These are phyloP conservation scores for Diabrotica balteata DNA, from an alignment of 2,888 invertebrate genomes.

Conservation along the genomic window DNA sequence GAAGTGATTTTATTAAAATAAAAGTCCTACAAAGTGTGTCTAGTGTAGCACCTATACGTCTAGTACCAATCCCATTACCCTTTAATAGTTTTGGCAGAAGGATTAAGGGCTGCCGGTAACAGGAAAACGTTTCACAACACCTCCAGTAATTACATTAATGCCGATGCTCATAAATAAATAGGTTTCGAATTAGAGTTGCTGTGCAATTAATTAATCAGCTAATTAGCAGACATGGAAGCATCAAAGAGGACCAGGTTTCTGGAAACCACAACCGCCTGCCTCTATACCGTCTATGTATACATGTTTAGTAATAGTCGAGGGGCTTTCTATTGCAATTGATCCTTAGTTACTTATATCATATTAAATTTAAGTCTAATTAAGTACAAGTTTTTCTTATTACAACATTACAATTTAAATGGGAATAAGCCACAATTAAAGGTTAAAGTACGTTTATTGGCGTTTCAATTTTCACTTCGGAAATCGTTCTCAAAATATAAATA, in stretches of 20 bases:
- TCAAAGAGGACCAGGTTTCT: conserved; percentile 52
- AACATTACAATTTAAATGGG: too few species aligned
- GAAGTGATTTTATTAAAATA: too few species aligned
- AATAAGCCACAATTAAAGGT: too few species aligned
- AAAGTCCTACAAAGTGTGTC: too few species aligned
- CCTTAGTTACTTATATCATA: too few species aligned
- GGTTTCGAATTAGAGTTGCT: conserved; percentile 58
- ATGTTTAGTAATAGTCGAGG: conserved; percentile 1
- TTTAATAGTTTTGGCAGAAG: conserved; percentile 29
- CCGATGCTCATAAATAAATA: conserved; percentile 60
- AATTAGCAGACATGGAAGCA: conserved; percentile 59
- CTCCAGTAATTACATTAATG: conserved; percentile 59
- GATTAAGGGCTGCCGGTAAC: conserved; percentile 30
- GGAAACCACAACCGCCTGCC: conserved; percentile 34
- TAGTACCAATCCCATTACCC: conserved; percentile 26
- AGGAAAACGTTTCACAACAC: conserved; percentile 50
- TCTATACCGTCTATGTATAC: conserved; percentile 6
- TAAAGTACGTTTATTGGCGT: too few species aligned
- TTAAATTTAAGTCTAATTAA: too few species aligned
- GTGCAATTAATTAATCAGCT: conserved; percentile 61
- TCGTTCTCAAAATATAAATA: too few species aligned
- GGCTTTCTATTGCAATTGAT: background rate
- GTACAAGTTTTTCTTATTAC: too few species aligned
- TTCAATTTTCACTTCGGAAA: too few species aligned
- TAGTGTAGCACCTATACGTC: conserved; percentile 24